A percentile compares a stretch with the other conserved stretches of the same genome.
Evolutionary conservation across 1,140 invertebrate genomes (phyloP).

Genomic region (Vanessa tameamea): DNA sequence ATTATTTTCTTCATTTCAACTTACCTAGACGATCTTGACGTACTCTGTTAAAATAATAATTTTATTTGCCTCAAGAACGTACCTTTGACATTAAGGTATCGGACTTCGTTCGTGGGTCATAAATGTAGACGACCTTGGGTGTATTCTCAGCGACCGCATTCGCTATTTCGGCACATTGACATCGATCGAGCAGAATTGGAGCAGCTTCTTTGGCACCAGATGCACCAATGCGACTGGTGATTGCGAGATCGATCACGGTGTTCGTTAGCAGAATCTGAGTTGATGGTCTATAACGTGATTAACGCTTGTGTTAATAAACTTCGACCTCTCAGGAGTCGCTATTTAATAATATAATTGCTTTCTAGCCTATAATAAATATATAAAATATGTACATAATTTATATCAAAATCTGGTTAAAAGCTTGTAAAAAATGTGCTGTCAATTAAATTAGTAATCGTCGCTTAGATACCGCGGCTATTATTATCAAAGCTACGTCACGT

Average conservation of each 20-base stretch:
- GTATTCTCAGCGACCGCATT: constrained; percentile 39
- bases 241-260: constrained; percentile 52
- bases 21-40: no score
- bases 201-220: constrained; percentile 65
- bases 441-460: constrained; percentile 3
- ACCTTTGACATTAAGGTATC: constrained; percentile 39
- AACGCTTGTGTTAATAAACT: not conserved
- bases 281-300: not conserved
- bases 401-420: not conserved
- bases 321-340: not conserved
- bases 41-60: not conserved
- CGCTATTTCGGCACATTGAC: constrained; percentile 63
- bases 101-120: constrained; percentile 35
- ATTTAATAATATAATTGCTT: not conserved
- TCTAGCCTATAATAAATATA: no score
- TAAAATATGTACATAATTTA: not conserved
- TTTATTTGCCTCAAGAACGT: constrained; percentile 22
- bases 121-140: constrained; percentile 34
- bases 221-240: constrained; percentile 46
- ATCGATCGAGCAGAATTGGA: constrained; percentile 65
- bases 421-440: not conserved
- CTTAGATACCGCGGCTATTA: constrained; percentile 27
- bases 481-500: constrained; percentile 29
- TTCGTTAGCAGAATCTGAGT: not conserved
- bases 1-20: no score